These are phyloP conservation scores for Aspidiotus destructor DNA, from an alignment of 2,888 invertebrate genomes.

Conservation along the genomic window DNA sequence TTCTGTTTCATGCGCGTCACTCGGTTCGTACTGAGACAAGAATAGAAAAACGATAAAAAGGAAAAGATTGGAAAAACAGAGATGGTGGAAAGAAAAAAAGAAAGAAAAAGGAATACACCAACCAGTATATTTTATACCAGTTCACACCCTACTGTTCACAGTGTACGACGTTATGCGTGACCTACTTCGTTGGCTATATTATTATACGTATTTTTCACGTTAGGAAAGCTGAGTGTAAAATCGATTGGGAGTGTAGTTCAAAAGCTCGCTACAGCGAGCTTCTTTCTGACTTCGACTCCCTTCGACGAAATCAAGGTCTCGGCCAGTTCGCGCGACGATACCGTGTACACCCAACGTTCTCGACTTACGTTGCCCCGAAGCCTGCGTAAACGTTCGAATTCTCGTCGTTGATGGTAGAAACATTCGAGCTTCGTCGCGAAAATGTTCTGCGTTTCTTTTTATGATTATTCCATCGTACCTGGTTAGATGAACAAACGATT, in stretches of 20 bases:
- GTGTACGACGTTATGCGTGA: conserved; percentile 17
- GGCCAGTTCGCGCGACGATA: conserved; percentile 23
- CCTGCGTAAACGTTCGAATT: neutral
- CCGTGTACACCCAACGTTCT: conserved; percentile 1
- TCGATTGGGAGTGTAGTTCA: conserved; percentile 8
- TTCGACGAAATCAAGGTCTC: conserved; percentile 25
- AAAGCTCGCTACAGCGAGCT: too few species aligned
- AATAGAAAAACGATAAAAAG: too few species aligned
- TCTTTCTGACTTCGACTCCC: neutral
- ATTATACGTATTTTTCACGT: conserved; percentile 10
- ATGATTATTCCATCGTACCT: neutral
- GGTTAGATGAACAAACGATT: neutral
- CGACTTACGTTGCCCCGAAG: neutral
- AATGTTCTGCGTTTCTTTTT: neutral
- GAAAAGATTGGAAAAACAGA: too few species aligned
- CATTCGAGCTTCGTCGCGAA: neutral
- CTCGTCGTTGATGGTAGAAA: neutral
- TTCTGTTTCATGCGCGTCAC: neutral
- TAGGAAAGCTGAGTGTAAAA: conserved; percentile 25
- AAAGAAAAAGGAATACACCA: too few species aligned
- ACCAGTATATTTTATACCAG: neutral
- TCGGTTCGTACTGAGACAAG: neutral
- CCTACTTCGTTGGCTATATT: conserved; percentile 17
- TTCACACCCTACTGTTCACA: conserved; percentile 20
- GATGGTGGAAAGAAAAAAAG: too few species aligned